phyloP scores from a whole-genome alignment of 2,888 invertebrate genomes.

The Mantis religiosa region DNA sequence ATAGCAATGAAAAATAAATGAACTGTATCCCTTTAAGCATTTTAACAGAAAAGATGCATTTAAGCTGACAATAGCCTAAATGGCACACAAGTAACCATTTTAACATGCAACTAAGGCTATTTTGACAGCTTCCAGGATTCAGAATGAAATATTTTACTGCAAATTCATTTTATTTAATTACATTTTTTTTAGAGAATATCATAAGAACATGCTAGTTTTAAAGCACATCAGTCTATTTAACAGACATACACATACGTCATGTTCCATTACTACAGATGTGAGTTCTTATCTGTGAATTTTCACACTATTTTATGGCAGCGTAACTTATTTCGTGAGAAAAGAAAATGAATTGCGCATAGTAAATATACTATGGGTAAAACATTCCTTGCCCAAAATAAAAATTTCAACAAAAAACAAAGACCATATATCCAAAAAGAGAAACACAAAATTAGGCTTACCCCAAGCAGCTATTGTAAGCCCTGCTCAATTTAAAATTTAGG shows the following conservation, averaged over 20 bases:
- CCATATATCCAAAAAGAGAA: not conserved
- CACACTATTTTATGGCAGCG: not conserved
- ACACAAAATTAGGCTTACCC: not conserved
- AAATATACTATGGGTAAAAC: not conserved
- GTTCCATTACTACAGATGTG: not conserved
- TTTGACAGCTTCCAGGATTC: not conserved
- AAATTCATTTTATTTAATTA: not conserved
- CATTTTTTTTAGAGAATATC: not conserved
- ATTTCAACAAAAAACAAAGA: not conserved
- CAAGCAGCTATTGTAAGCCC: not conserved
- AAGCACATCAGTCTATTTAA: not conserved
- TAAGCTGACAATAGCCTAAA: not conserved
- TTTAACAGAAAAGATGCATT: not conserved
- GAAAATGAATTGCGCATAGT: not conserved
- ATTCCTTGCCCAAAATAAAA: not conserved
- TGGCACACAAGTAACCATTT: not conserved
- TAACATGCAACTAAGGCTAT: not conserved
- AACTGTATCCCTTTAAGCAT: not conserved
- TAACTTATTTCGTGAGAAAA: not conserved
- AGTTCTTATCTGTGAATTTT: not conserved
- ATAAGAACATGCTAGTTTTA: not conserved
- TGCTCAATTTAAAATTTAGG: not conserved
- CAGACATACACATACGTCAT: not conserved
- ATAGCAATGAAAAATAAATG: not conserved
- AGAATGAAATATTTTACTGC: not conserved